These are phyloP conservation scores for Castor canadensis DNA, from an alignment of 2,113 vertebrate genomes.

Conservation along the genomic window DNA sequence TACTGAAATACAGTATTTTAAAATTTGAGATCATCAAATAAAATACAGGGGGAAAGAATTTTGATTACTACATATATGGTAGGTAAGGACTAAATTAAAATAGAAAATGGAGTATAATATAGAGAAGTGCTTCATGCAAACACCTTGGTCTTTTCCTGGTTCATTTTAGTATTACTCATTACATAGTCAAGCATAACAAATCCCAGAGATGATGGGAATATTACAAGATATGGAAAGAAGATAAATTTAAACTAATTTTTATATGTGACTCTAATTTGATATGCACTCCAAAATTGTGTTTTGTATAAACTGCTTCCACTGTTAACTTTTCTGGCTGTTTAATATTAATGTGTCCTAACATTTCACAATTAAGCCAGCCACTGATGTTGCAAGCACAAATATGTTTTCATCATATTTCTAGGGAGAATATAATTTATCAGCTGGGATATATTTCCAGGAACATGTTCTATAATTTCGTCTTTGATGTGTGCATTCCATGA, in stretches of 20 bases:
- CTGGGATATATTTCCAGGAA: not conserved
- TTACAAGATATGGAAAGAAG: not conserved
- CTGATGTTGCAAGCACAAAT: not conserved
- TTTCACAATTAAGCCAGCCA: not conserved
- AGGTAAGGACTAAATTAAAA: not conserved
- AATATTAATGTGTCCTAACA: not conserved
- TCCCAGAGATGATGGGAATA: not conserved
- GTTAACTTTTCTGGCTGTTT: conserved; percentile 11
- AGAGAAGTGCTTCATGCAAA: not conserved
- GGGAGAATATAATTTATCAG: not conserved
- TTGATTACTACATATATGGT: conserved; percentile 6
- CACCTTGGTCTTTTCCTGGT: not conserved
- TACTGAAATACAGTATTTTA: not conserved
- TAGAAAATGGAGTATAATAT: not conserved
- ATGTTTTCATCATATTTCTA: not conserved
- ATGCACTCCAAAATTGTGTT: not conserved
- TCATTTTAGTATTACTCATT: not conserved
- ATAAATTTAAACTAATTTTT: conserved; percentile 8
- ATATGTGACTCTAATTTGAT: not conserved
- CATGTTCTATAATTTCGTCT: conserved; percentile 42
- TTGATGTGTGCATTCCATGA: not conserved
- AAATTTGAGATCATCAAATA: not conserved
- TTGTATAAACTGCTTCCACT: not conserved
- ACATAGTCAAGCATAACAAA: not conserved
- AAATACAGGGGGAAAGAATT: not conserved